phyloP scores from a whole-genome alignment of 2,888 invertebrate species.

The Hydrotaea cyrtoneurina region DNA sequence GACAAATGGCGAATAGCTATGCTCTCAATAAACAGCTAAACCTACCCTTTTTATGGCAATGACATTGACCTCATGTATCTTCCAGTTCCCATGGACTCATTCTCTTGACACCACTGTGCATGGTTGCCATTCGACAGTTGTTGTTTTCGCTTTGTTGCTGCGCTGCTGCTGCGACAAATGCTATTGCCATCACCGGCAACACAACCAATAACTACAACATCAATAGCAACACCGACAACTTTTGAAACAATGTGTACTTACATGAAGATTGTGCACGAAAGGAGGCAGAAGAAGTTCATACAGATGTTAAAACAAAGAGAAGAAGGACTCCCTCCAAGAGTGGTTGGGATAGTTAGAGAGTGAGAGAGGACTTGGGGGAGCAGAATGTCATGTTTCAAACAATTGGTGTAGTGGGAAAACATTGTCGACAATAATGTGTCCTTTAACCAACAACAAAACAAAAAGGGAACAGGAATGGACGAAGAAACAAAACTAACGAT shows the following conservation, averaged over 20 bases:
- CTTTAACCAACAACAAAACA: constrained; percentile 6
- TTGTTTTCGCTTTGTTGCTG: not conserved
- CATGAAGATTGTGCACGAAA: constrained; percentile 33
- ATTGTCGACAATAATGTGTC: constrained; percentile 51
- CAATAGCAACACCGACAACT: constrained; percentile 14
- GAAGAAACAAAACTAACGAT: not conserved
- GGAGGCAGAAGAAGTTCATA: constrained; percentile 6
- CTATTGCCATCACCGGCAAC: not conserved
- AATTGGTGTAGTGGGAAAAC: constrained; percentile 27
- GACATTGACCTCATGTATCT: no score
- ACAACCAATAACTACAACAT: not conserved
- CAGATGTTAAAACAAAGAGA: constrained; percentile 11
- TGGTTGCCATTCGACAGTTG: not conserved
- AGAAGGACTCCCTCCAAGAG: not conserved
- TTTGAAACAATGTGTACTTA: constrained; percentile 38
- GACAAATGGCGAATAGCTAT: no score
- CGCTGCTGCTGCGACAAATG: not conserved
- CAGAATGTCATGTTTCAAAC: constrained; percentile 24
- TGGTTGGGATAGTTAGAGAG: not conserved
- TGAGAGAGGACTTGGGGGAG: not conserved
- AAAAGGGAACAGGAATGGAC: not conserved
- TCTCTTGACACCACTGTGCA: not conserved
- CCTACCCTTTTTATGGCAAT: no score
- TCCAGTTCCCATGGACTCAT: no score
- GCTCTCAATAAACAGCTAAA: no score